These are phyloP conservation scores for Pristis pectinata DNA, from an alignment of 2,797 vertebrate species.

Conservation along the genomic window DNA sequence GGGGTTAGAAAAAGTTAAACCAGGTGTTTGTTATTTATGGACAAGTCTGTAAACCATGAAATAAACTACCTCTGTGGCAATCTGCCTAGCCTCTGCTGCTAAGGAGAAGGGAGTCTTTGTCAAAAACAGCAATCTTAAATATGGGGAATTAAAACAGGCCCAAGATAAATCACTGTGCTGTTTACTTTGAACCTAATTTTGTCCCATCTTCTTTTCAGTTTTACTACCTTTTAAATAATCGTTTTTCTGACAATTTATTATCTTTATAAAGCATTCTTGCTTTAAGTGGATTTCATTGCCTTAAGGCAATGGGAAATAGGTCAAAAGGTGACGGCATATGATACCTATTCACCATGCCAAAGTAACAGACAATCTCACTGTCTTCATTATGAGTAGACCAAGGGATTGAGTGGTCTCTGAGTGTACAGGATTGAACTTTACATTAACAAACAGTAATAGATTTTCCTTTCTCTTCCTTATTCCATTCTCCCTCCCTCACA, in stretches of 20 bases:
- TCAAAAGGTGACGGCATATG: slow-evolving; percentile 34
- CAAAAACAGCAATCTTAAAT: slow-evolving; percentile 29
- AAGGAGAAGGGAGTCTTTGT: slow-evolving; percentile 25
- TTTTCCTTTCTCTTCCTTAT: not conserved
- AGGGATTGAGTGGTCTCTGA: not conserved
- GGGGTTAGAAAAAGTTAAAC: slow-evolving; percentile 20
- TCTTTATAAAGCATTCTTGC: slow-evolving; percentile 17
- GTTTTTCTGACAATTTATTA: slow-evolving; percentile 30
- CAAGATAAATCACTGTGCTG: slow-evolving; percentile 32
- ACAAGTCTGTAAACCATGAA: slow-evolving; percentile 30
- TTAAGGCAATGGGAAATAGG: slow-evolving; percentile 21
- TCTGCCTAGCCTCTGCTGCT: slow-evolving; percentile 17
- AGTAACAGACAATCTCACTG: slow-evolving; percentile 23
- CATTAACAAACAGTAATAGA: not conserved
- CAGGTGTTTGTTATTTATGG: slow-evolving; percentile 30
- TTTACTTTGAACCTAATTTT: slow-evolving; percentile 34
- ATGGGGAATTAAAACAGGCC: slow-evolving; percentile 16
- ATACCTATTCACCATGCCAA: slow-evolving; percentile 22
- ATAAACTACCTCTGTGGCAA: slow-evolving; percentile 1
- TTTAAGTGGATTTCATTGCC: slow-evolving; percentile 26
- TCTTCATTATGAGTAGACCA: not conserved
- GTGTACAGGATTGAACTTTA: not conserved
- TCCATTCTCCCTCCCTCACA: not conserved
- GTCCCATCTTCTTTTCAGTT: slow-evolving; percentile 28
- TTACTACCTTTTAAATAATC: slow-evolving; percentile 35